Evolutionary conservation across 1,140 invertebrate genomes (phyloP).

Genomic region (Harlomillsia oculata): DNA sequence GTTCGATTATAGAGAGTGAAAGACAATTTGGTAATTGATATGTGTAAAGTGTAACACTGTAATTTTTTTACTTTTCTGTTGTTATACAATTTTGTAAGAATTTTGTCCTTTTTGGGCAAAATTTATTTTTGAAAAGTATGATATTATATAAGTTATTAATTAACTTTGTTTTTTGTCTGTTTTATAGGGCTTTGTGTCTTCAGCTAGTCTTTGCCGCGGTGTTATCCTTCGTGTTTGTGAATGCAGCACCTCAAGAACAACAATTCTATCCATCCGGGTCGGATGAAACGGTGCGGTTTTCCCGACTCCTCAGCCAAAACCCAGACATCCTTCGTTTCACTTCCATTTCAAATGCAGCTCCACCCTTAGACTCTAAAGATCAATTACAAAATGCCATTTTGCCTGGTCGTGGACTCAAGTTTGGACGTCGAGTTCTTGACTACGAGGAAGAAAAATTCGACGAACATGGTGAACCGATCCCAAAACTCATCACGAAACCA

Average conservation of each 20-base stretch:
- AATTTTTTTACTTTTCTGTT: too few relatives aligned
- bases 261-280: not conserved
- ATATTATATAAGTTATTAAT: too few relatives aligned
- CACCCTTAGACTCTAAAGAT: conserved; percentile 1
- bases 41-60: too few relatives aligned
- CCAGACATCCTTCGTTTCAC: conserved; percentile 29
- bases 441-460: conserved; percentile 6
- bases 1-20: too few relatives aligned
- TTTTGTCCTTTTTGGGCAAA: too few relatives aligned
- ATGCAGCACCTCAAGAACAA: not conserved
- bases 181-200: too few relatives aligned
- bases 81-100: too few relatives aligned
- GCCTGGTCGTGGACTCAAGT: not conserved
- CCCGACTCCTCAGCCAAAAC: conserved; percentile 29
- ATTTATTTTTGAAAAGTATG: too few relatives aligned
- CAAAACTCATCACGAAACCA: conserved; percentile 17
- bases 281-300: conserved; percentile 24
- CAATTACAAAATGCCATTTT: not conserved
- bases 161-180: too few relatives aligned
- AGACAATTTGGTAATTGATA: not conserved
- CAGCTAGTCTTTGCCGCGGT: not conserved
- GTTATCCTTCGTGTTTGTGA: not conserved
- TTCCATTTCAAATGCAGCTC: conserved; percentile 30
- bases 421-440: conserved; percentile 12
- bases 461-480: not conserved